Evolutionary conservation across 2,797 vertebrate species (phyloP).

Genomic region (Discoglossus pictus): DNA sequence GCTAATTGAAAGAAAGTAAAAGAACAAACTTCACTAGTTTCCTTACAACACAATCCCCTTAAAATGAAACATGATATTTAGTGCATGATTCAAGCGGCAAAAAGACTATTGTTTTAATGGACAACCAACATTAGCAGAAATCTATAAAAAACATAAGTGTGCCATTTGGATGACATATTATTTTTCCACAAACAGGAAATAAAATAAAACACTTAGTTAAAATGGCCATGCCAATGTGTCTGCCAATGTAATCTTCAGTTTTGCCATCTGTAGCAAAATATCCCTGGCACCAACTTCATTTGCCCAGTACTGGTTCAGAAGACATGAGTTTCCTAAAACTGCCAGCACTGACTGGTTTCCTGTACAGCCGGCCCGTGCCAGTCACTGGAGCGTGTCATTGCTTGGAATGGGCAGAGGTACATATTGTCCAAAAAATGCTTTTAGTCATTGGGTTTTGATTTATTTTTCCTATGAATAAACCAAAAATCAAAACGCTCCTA

Average conservation of each 20-base stretch:
- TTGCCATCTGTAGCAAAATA: slow-evolving; percentile 37
- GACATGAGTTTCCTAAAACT: slow-evolving; percentile 13
- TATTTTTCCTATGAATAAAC: no score
- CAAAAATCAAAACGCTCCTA: no score
- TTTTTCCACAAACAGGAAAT: slow-evolving; percentile 28
- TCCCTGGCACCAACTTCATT: slow-evolving; percentile 14
- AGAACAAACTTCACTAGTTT: no score
- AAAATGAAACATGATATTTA: no score
- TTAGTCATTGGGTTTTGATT: no score
- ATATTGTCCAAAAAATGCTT: no score
- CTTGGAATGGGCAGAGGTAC: no score
- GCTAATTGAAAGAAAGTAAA: no score
- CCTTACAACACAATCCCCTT: no score
- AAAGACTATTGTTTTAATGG: background rate
- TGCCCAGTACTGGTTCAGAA: slow-evolving; percentile 7
- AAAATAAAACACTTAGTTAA: slow-evolving; percentile 21
- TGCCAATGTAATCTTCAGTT: slow-evolving; percentile 29
- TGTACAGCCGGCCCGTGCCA: no score
- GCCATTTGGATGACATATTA: slow-evolving; percentile 30
- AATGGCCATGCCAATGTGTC: slow-evolving; percentile 30
- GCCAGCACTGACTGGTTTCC: slow-evolving; percentile 9
- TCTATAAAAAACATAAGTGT: slow-evolving; percentile 16
- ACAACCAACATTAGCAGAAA: slow-evolving; percentile 6
- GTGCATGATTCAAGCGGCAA: background rate
- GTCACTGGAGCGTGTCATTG: no score